Base-by-base conservation (phyloP, 92 coral and sea anemone genomes). In the Scolanthus callimorphus region DNA sequence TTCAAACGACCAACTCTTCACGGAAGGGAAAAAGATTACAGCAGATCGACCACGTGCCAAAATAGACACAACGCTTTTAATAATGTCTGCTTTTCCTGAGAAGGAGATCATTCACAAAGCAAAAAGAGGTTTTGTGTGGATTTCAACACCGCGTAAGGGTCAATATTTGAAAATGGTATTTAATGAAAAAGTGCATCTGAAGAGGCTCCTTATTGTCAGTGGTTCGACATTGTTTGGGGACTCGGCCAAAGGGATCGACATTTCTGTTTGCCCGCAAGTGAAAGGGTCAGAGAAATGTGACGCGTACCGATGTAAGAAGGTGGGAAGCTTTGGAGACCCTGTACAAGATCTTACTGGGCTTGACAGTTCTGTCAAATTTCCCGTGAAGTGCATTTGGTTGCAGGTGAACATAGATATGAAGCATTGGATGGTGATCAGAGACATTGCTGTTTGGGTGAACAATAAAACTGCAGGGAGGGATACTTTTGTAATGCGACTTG, bases 331-430 rank as follows among this genome's bases (percentile, higher is more conserved):
- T 56, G 75, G 75, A 10, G 57, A 68, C 38, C 75, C 75, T 0
- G 22, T 68, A 20, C 64, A 55, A 31, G 65, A 68, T 25, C 29
- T 68, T 17, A 68, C 15, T 17, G 53, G 53, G 13, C 38, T 68
- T 15, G 55, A 68, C 3, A 38, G 29, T 2, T 44, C 20, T 2
- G 23, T 68, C 0, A n/a, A 1, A 11, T 68, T 68, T 53, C 30
- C 45, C 9, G 75, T 68, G 22, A 68, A 68, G 54, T 68, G 75
- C 26, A 20, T 68, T 2, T 55, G 65, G 54, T 39, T 68, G 3
- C 34, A 68, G 24, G 55, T 68, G 22, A 31, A 20, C 0, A 38
- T 2, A 0, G 31, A 55, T 20, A 43, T 20, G 2, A 29, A 44
- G 0, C 28, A 19, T 9, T 68, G 75, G 75, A 30, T 57, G 2